phyloP scores from a whole-genome alignment of 2,888 invertebrate genomes.

The Drosophila tanythrix region DNA sequence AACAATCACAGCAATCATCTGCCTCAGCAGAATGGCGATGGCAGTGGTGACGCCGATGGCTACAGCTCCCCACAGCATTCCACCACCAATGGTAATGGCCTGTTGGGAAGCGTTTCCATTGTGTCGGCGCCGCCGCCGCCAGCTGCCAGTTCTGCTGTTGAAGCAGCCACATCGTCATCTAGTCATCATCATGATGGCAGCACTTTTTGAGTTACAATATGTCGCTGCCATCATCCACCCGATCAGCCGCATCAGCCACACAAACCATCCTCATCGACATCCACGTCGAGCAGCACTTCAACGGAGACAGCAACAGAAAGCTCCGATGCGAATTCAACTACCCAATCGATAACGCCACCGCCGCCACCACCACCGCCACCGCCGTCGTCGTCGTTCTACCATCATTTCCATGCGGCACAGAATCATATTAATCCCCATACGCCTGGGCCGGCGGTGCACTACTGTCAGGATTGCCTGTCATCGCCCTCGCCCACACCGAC shows the following conservation, averaged over 20 bases:
- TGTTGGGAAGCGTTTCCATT: conserved; percentile 15
- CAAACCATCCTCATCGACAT: conserved; percentile 71
- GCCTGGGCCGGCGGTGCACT: conserved; percentile 46
- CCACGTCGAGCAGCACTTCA: conserved; percentile 65
- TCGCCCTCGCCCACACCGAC: conserved; percentile 79
- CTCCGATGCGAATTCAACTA: conserved; percentile 66
- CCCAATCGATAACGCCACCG: conserved; percentile 60
- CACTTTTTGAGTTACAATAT: conserved; percentile 84
- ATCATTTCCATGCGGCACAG: conserved; percentile 47
- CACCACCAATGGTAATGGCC: conserved; percentile 41
- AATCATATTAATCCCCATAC: conserved; percentile 35
- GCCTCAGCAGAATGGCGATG: conserved; percentile 67
- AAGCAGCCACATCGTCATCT: conserved; percentile 53
- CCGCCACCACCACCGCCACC: conserved; percentile 64
- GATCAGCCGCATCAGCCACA: conserved; percentile 75
- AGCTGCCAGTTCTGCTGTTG: conserved; percentile 41
- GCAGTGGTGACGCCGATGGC: conserved; percentile 62
- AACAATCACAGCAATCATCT: conserved; percentile 54
- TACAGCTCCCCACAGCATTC: conserved; percentile 80
- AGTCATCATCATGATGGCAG: conserved; percentile 79
- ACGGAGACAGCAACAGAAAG: conserved; percentile 62
- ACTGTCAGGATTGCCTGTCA: conserved; percentile 75
- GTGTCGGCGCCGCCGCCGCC: conserved; percentile 19
- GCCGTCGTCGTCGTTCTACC: conserved; percentile 31
- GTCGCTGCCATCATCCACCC: conserved; percentile 83